Base-by-base conservation (phyloP, 2,888 invertebrate species). In the Dilophus febrilis region DNA sequence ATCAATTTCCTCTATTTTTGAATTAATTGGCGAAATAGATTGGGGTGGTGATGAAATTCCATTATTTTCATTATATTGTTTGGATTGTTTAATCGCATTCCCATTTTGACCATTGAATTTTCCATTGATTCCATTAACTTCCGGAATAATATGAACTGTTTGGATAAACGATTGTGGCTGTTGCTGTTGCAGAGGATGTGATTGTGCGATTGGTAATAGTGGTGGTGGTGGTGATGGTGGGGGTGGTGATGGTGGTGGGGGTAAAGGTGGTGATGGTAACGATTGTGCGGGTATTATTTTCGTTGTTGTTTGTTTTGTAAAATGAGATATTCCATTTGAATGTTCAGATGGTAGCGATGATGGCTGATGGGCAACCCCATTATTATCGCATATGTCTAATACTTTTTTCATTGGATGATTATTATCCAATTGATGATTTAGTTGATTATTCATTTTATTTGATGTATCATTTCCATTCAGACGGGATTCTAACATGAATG, bases 401-500 rank as follows among this genome's bases (percentile, higher is more conserved):
- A 58, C 52, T 31, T 55, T 59, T 28, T 55, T 52, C 56, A 59
- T 55, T 6, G 59, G 55, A 51, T 59, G 61, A 50, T 42, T n/a
- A 8, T 8, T 3, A 16, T 29, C 26, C 7, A 27, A 13, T 7
- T 37, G 10, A 13, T 26, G 36, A 8, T n/a, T 11, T 34, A 13
- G 27, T 14, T 10, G 6, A 16, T 16, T n/a, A 8, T 5, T 16
- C 4, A 28, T 13, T 27, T 13, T 16, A 28, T 37, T 30, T 7
- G 11, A 4, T n/a, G n/a, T n/a, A 17, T 34, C 34, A 2, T 30
- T 46, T 10, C 44, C 44, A 13, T 50, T 52, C 37, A 60, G 36
- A 12, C 61, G 53, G 0, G 58, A 54, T 43, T 61, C 61, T 40
- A 62, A 41, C 61, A 62, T 62, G 37, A 49, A 57, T n/a, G 59